Evolutionary conservation across 2,113 vertebrate genomes (phyloP), one percentile per base, ranked within the genome.

Genomic region (Cephalopholis sonnerati): DNA sequence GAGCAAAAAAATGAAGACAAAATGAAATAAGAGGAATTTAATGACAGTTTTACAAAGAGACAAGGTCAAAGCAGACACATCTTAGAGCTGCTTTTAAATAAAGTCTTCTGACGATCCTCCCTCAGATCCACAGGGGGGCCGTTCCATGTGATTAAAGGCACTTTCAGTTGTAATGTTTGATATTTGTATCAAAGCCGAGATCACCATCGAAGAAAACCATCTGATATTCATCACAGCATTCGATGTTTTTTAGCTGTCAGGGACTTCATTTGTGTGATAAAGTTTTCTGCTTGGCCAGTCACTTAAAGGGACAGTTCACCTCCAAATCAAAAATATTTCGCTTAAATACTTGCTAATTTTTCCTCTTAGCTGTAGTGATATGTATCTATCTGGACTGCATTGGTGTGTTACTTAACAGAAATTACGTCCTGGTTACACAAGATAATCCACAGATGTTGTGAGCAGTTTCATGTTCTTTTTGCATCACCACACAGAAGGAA

Each of bases 181-280:
- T 72, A 18, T 66, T 41, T 59, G 5, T n/a, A 77, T 82, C 61
- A 79, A 84, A 89, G 74, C 50, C 39, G 25, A 71, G 39, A 66
- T 73, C 55, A 32, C 27, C 32, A 10, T 67, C 18, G 5, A 46
- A 78, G 32, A 63, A 36, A 57, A 61, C 12, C 27, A 63, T 68
- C 36, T 77, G 9, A 67, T 57, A 58, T 75, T 77, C 54, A 65
- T 67, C 46, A 27, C 44, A 67, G 48, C 18, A 2, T 48, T 86
- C 1, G 5, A 1, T 53, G 20, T 64, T 67, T 69, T 77, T 15
- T 7, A 41, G 51, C 74, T 69, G 48, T 39, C 67, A 24, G 13
- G 17, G 32, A 36, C 59, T 62, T 69, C 32, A 24, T 70, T 75
- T 69, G 24, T 68, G 22, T 64, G 50, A 44, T 59, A 7, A 82